phyloP scores from a whole-genome alignment of 1,140 invertebrate species.

The Himalopsyche phryganea region DNA sequence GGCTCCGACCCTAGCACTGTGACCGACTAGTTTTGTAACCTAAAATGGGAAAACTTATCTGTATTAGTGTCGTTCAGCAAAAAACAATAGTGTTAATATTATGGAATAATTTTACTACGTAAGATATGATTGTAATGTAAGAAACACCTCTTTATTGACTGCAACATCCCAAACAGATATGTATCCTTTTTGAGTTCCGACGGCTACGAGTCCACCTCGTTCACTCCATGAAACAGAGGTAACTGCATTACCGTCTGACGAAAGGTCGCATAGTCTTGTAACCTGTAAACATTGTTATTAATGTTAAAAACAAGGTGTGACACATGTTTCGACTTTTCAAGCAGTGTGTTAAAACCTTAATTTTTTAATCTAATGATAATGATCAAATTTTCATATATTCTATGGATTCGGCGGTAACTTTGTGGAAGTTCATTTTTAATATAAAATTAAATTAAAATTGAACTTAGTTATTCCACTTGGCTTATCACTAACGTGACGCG shows the following conservation, averaged over 20 bases:
- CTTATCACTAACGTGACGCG: no score
- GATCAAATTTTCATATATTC: background rate
- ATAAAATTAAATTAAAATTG: no score
- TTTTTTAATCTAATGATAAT: no score
- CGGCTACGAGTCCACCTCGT: constrained; percentile 91
- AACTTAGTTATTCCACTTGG: no score
- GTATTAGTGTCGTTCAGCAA: background rate
- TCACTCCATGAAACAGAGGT: constrained; percentile 99
- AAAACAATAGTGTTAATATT: no score
- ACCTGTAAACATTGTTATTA: constrained; percentile 62
- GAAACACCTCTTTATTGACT: constrained; percentile 80
- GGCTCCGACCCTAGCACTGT: constrained; percentile 89
- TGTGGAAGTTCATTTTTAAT: no score
- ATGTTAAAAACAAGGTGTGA: background rate
- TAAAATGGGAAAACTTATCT: constrained; percentile 38
- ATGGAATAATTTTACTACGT: no score
- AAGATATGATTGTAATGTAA: no score
- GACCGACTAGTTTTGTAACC: constrained; percentile 86
- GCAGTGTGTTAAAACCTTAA: no score
- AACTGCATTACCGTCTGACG: constrained; percentile 88
- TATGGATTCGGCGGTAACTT: no score
- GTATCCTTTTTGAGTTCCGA: constrained; percentile 95
- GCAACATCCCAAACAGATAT: constrained; percentile 98
- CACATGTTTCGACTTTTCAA: no score
- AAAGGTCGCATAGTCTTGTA: constrained; percentile 93